phyloP scores from a whole-genome alignment of 2,113 vertebrate species.

The Zonotrichia leucophrys region DNA sequence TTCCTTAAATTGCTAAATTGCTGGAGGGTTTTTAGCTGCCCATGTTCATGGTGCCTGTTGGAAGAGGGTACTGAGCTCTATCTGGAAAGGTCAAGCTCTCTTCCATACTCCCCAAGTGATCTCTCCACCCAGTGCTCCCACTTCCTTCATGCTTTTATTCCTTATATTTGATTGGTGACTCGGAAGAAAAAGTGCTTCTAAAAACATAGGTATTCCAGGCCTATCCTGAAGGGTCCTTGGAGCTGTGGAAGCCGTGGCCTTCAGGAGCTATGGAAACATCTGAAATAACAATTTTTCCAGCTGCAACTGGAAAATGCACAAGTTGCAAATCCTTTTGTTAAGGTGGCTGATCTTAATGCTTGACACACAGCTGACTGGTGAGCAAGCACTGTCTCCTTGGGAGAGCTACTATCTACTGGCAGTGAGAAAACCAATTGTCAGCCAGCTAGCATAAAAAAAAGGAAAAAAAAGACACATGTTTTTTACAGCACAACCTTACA shows the following conservation, averaged over 20 bases:
- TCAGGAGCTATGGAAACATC: not conserved
- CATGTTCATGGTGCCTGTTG: rapidly evolving
- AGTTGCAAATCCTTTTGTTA: not conserved
- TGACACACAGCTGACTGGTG: not conserved
- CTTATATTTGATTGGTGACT: not conserved
- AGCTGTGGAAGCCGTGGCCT: not conserved
- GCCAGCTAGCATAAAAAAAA: not conserved
- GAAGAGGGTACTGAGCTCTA: not conserved
- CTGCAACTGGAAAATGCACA: not conserved
- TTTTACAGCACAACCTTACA: not conserved
- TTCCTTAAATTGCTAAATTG: not conserved
- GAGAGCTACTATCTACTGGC: not conserved
- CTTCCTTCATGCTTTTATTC: not conserved
- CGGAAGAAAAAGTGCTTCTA: not conserved
- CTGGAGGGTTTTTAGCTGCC: not conserved
- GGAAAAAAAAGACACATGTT: not conserved
- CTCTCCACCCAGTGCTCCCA: not conserved
- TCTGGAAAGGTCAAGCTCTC: not conserved
- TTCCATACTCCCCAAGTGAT: not conserved
- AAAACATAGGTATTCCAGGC: not conserved
- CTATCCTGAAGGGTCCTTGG: not conserved
- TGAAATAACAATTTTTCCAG: not conserved
- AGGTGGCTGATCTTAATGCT: not conserved
- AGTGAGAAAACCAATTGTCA: not conserved
- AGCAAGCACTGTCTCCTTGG: not conserved